Conservation (phyloP, 35 echinoderm and acorn worm species). For the Ptychodera flava region DNA sequence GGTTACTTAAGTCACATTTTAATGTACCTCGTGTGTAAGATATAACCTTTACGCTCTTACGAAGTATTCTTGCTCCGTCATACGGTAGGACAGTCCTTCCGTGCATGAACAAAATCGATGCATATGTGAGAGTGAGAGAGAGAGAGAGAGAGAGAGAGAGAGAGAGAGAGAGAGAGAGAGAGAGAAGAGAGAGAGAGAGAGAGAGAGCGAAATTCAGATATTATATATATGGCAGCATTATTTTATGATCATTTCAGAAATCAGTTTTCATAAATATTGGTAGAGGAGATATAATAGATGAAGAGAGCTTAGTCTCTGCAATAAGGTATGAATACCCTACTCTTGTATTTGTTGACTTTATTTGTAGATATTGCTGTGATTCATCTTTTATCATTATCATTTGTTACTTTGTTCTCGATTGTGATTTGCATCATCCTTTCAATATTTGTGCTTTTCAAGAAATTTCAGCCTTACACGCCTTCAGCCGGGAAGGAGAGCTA, state of each 20-base stretch:
- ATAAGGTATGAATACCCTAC: slow-evolving; percentile 42
- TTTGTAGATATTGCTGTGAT: no score
- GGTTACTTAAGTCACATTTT: no score
- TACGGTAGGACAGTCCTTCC: not conserved
- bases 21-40: no score
- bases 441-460: no score
- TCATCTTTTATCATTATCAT: no score
- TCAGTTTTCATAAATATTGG: slow-evolving; percentile 55
- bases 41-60: no score
- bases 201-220: not conserved
- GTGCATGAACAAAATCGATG: not conserved
- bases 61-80: not conserved
- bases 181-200: not conserved
- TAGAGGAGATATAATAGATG: slow-evolving; percentile 28
- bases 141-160: not conserved
- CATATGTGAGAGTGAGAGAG: not conserved
- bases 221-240: not conserved
- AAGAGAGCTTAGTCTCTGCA: slow-evolving; percentile 33
- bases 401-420: no score
- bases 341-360: no score
- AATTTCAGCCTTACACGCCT: no score
- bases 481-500: no score
- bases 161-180: not conserved
- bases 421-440: no score
- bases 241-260: slow-evolving; percentile 6